phyloP scores from a whole-genome alignment of 2,797 vertebrate genomes.

The Crenuchus spilurus region DNA sequence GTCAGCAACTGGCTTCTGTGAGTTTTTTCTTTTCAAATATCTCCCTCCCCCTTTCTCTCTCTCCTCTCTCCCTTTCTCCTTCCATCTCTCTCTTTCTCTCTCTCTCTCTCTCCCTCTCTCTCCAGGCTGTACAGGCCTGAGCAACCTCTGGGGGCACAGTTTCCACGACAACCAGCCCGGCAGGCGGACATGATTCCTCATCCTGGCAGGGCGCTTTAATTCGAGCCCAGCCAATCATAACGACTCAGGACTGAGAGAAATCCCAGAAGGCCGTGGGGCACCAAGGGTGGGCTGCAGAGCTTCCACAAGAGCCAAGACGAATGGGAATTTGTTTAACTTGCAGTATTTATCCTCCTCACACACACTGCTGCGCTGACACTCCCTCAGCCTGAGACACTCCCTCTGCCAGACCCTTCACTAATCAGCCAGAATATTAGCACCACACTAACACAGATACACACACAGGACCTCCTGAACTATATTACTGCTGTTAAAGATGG shows the following conservation, averaged over 20 bases:
- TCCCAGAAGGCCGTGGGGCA: slow-evolving; percentile 52
- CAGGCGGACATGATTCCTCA: slow-evolving; percentile 64
- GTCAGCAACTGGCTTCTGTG: slow-evolving; percentile 17
- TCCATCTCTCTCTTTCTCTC: slow-evolving; percentile 17
- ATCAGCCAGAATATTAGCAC: slow-evolving; percentile 59
- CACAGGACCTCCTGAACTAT: no score
- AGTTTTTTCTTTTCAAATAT: slow-evolving; percentile 27
- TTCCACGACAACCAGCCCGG: slow-evolving; percentile 68
- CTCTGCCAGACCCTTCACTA: slow-evolving; percentile 67
- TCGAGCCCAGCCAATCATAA: slow-evolving; percentile 70
- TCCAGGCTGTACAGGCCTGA: slow-evolving; percentile 54
- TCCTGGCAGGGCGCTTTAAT: slow-evolving; percentile 63
- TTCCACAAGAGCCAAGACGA: slow-evolving; percentile 20
- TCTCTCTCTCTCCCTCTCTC: slow-evolving; percentile 33
- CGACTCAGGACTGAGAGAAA: slow-evolving; percentile 53
- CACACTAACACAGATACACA: no score
- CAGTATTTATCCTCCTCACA: slow-evolving; percentile 74
- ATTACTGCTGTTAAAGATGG: no score
- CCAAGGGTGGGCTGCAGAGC: slow-evolving; percentile 16
- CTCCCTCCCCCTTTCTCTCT: slow-evolving; percentile 37
- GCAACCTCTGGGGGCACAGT: slow-evolving; percentile 70
- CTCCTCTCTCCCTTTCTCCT: slow-evolving; percentile 29
- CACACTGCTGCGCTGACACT: slow-evolving; percentile 74
- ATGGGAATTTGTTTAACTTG: slow-evolving; percentile 75
- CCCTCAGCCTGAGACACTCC: slow-evolving; percentile 74